Conservation (phyloP, 2,797 vertebrate species). For the Sebastes oblongus region DNA sequence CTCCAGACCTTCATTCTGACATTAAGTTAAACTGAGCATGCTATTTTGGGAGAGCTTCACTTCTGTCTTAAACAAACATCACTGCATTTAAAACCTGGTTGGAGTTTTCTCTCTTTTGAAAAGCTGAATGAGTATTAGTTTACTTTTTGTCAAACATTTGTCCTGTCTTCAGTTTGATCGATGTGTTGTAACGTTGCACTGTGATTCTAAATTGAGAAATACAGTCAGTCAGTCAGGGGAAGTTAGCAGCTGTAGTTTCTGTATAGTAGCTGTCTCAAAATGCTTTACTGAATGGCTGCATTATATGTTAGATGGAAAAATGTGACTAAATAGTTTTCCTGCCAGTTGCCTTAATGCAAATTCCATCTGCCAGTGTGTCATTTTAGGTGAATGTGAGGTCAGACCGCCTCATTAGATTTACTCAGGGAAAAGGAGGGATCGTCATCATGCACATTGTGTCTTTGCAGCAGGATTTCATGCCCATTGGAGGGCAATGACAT, state of each 20-base stretch:
- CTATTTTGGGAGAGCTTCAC: conserved; percentile 69
- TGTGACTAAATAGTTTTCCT: conserved; percentile 25
- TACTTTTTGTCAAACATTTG: background rate
- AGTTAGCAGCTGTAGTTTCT: background rate
- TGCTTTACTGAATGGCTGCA: conserved; percentile 9
- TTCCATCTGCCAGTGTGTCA: background rate
- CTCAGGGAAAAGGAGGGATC: background rate
- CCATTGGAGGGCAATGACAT: background rate
- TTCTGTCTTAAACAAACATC: conserved; percentile 43
- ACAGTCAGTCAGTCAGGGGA: background rate
- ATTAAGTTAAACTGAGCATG: conserved; percentile 29
- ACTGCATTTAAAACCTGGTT: background rate
- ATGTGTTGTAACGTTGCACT: background rate
- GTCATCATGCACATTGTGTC: background rate
- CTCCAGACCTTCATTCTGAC: conserved; percentile 47
- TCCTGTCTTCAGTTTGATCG: background rate
- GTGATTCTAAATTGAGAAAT: background rate
- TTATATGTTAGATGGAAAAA: conserved; percentile 54
- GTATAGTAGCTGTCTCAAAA: background rate
- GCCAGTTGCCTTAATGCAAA: conserved; percentile 14
- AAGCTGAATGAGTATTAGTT: background rate
- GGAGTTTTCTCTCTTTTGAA: background rate
- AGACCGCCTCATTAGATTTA: background rate
- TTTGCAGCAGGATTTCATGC: background rate
- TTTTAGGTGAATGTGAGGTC: conserved; percentile 8